phyloP scores from a whole-genome alignment of 35 echinoderm and acorn worm species.

The Anneissia japonica region DNA sequence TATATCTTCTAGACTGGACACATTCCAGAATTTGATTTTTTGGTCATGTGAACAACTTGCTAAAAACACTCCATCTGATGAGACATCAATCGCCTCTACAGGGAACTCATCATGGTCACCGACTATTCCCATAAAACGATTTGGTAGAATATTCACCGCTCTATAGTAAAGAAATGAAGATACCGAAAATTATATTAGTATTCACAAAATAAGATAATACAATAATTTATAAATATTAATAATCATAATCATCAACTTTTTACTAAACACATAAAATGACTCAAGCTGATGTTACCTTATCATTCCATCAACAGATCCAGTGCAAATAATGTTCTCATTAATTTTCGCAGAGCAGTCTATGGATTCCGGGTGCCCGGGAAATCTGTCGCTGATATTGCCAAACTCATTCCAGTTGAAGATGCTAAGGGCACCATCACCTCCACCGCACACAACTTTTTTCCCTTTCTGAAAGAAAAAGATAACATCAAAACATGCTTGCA shows the following conservation, averaged over 20 bases:
- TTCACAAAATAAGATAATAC: too few species aligned
- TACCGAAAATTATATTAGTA: not conserved
- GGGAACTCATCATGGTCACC: slow-evolving; percentile 82
- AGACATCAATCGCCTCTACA: slow-evolving; percentile 50
- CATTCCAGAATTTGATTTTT: slow-evolving; percentile 93
- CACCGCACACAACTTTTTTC: slow-evolving; percentile 69
- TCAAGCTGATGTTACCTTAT: slow-evolving; percentile 46
- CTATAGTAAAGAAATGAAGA: slow-evolving; percentile 18
- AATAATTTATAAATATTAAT: too few species aligned
- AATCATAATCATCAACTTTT: too few species aligned
- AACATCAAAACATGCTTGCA: not conserved
- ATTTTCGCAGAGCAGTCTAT: slow-evolving; percentile 62
- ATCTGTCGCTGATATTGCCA: slow-evolving; percentile 89
- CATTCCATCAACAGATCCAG: slow-evolving; percentile 75
- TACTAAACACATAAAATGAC: not conserved
- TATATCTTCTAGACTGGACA: slow-evolving; percentile 50
- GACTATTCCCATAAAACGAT: slow-evolving; percentile 81
- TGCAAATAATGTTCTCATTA: slow-evolving; percentile 64
- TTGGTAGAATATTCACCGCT: slow-evolving; percentile 73
- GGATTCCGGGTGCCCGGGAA: slow-evolving; percentile 76
- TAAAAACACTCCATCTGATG: slow-evolving; percentile 40
- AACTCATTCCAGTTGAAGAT: slow-evolving; percentile 91
- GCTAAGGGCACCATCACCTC: slow-evolving; percentile 78
- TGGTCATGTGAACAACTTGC: slow-evolving; percentile 73
- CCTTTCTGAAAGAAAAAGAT: slow-evolving; percentile 69